These are phyloP conservation scores for Chrysodeixis includens DNA, from an alignment of 2,888 invertebrate genomes.

Conservation along the genomic window DNA sequence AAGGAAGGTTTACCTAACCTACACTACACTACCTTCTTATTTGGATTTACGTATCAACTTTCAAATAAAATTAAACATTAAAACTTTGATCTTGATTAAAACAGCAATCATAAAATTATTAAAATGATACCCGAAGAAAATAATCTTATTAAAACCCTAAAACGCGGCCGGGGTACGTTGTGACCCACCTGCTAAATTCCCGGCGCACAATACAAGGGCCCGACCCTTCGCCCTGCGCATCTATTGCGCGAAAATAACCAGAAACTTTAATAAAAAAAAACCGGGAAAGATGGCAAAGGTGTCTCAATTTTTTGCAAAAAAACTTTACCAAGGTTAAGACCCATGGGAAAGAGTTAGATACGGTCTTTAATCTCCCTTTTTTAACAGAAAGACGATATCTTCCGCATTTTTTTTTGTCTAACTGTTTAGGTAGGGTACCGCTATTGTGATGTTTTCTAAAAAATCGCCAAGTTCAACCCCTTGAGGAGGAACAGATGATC, in stretches of 20 bases:
- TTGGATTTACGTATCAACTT: no score
- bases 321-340: constrained; percentile 86
- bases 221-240: constrained; percentile 78
- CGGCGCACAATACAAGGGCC: constrained; percentile 74
- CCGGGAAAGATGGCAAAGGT: constrained; percentile 87
- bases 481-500: constrained; percentile 85
- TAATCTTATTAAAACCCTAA: constrained; percentile 59
- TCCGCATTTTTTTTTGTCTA: constrained; percentile 79
- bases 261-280: constrained; percentile 78
- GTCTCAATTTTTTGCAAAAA: constrained; percentile 86
- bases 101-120: constrained; percentile 7
- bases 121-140: constrained; percentile 40
- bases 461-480: constrained; percentile 83
- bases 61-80: no score
- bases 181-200: constrained; percentile 87
- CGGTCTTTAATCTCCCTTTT: constrained; percentile 74
- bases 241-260: constrained; percentile 68
- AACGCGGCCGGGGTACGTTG: constrained; percentile 61
- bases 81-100: background rate
- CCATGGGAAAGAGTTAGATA: constrained; percentile 89
- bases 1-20: no score
- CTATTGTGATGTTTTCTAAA: constrained; percentile 69
- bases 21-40: no score
- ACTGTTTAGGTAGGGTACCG: constrained; percentile 84
- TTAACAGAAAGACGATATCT: constrained; percentile 76